Conservation (phyloP, 2,797 vertebrate species). For the Coreius guichenoti region DNA sequence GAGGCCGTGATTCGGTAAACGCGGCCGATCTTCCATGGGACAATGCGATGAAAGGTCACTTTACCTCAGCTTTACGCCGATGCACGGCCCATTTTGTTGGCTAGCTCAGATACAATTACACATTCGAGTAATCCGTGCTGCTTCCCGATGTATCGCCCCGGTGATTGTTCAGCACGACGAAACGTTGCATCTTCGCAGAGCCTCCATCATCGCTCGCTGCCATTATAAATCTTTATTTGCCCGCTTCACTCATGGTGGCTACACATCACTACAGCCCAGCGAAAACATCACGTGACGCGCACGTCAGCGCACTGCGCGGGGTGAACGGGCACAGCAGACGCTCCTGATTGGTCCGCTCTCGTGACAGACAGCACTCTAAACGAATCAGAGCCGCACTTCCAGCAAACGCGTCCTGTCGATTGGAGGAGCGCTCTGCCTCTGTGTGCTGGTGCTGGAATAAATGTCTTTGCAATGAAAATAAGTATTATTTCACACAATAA, state of each 20-base stretch:
- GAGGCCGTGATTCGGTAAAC: constrained; percentile 55
- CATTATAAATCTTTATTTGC: constrained; percentile 65
- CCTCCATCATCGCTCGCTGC: constrained; percentile 53
- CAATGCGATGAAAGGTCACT: constrained; percentile 66
- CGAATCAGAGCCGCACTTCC: constrained; percentile 35
- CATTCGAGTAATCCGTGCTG: constrained; percentile 52
- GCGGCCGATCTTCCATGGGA: constrained; percentile 61
- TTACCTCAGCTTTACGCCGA: constrained; percentile 60
- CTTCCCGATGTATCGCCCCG: constrained; percentile 27
- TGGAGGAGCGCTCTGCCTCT: constrained; percentile 46
- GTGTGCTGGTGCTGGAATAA: constrained; percentile 44
- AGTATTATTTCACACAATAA: neutral
- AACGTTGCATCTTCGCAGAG: constrained; percentile 52
- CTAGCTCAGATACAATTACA: constrained; percentile 51
- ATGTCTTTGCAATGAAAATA: constrained; percentile 53
- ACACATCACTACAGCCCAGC: constrained; percentile 73
- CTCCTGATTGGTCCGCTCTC: constrained; percentile 23
- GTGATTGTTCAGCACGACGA: constrained; percentile 51
- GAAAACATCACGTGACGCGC: constrained; percentile 80
- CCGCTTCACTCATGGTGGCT: constrained; percentile 65
- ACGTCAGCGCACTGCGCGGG: constrained; percentile 57
- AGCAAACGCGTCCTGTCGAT: constrained; percentile 23
- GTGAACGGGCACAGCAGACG: constrained; percentile 50
- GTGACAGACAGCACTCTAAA: constrained; percentile 26
- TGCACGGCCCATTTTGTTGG: constrained; percentile 60